Evolutionary conservation across 2,888 invertebrate genomes (phyloP).

Genomic region (Criorhina ranunculi): DNA sequence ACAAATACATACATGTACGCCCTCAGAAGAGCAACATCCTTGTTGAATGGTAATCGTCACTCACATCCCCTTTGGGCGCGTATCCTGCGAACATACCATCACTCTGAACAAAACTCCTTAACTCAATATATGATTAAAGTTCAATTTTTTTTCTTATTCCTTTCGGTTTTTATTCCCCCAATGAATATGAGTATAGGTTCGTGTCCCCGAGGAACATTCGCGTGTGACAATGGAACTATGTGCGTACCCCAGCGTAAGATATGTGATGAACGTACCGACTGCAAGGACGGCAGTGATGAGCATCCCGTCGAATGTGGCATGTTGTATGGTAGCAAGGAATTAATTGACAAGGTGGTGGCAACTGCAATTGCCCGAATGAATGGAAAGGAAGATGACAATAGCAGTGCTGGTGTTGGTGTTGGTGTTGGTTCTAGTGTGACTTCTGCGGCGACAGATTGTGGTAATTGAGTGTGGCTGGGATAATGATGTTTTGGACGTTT

Average conservation of each 20-base stretch:
- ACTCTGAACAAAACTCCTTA: conserved; percentile 17
- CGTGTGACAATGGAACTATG: conserved; percentile 85
- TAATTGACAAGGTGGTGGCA: conserved; percentile 82
- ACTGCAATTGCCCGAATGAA: conserved; percentile 80
- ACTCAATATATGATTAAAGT: conserved; percentile 68
- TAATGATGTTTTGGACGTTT: conserved; percentile 49
- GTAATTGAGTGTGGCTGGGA: conserved; percentile 73
- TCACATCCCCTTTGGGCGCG: conserved; percentile 1
- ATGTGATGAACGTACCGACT: conserved; percentile 85
- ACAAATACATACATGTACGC: neutral
- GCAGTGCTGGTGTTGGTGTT: conserved; percentile 1
- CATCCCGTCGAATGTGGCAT: conserved; percentile 84
- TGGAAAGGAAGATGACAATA: conserved; percentile 42
- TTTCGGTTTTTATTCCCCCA: conserved; percentile 53
- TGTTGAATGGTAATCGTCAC: conserved; percentile 36
- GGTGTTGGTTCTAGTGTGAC: conserved; percentile 7
- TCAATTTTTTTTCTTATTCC: conserved; percentile 61
- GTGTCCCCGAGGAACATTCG: conserved; percentile 86
- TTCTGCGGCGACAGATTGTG: conserved; percentile 76
- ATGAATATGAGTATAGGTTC: conserved; percentile 82
- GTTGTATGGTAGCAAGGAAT: conserved; percentile 83
- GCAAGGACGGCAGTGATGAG: conserved; percentile 85
- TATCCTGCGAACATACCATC: conserved; percentile 36
- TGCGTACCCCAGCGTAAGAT: conserved; percentile 86
- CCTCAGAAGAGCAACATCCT: neutral